These are phyloP conservation scores for Pantherophis guttatus DNA, from an alignment of 2,113 vertebrate genomes.

Conservation along the genomic window DNA sequence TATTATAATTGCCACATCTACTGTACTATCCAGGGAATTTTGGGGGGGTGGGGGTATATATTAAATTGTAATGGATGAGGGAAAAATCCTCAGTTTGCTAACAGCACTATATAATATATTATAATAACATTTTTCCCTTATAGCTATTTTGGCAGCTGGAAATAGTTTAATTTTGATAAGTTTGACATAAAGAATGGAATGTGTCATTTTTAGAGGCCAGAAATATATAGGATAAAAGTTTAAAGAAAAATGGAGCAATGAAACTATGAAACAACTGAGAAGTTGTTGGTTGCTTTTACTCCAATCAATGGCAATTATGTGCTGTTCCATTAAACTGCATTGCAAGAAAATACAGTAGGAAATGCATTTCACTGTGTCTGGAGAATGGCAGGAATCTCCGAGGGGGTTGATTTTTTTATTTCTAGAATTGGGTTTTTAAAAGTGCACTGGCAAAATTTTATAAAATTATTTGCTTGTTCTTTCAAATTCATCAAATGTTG, in stretches of 20 bases:
- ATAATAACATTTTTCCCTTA: slow-evolving; percentile 30
- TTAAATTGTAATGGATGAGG: neutral
- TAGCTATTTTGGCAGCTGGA: slow-evolving; percentile 59
- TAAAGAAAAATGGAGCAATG: neutral
- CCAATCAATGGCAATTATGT: neutral
- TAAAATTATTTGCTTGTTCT: neutral
- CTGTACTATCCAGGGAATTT: neutral
- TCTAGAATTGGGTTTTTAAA: neutral
- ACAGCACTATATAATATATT: slow-evolving; percentile 6
- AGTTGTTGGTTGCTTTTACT: neutral
- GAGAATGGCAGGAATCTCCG: neutral
- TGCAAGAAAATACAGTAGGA: neutral
- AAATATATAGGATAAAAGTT: neutral
- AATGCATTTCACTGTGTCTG: neutral
- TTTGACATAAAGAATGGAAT: slow-evolving; percentile 55
- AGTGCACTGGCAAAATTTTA: slow-evolving; percentile 15
- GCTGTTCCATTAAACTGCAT: neutral
- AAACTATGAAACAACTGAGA: neutral
- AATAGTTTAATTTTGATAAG: slow-evolving; percentile 53
- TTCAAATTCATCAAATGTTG: slow-evolving; percentile 8
- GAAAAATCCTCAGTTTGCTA: neutral
- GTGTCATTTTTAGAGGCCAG: slow-evolving; percentile 42
- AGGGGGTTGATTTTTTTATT: neutral
- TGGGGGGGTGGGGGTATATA: neutral
- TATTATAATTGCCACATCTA: neutral